phyloP scores from a whole-genome alignment of 2,888 invertebrate genomes.

The Calameuta idolon region DNA sequence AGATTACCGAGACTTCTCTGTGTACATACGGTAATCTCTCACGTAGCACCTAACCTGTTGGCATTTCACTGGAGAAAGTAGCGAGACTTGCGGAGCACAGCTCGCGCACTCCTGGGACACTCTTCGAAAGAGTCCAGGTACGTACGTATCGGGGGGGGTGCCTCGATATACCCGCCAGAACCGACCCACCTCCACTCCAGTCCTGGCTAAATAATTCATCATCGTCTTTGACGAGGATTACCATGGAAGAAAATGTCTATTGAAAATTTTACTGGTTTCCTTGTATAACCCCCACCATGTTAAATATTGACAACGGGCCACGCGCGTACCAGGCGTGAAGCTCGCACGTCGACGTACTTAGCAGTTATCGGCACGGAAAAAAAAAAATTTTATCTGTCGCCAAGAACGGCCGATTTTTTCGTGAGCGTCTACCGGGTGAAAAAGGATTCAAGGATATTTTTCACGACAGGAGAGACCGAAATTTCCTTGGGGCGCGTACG shows the following conservation, averaged over 20 bases:
- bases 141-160: neutral
- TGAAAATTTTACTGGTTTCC: neutral
- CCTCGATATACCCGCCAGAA: neutral
- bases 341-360: neutral
- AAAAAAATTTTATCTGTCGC: neutral
- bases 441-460: neutral
- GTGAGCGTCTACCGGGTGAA: neutral
- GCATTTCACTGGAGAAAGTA: conserved; percentile 64
- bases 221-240: neutral
- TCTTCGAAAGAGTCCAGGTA: neutral
- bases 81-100: conserved; percentile 37
- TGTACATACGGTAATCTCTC: conserved; percentile 44
- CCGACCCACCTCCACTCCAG: neutral
- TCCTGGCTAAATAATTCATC: neutral
- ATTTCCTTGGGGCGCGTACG: conserved; percentile 9
- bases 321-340: neutral
- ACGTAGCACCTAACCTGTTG: conserved; percentile 54
- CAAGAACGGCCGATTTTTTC: neutral
- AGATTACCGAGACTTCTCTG: neutral
- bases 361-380: neutral
- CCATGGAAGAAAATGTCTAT: neutral
- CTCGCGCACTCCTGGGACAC: neutral
- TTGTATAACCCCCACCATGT: neutral
- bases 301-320: neutral
- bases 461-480: neutral